These are phyloP conservation scores for Sebastes iracundus DNA, from an alignment of 2,797 vertebrate genomes.

Conservation along the genomic window DNA sequence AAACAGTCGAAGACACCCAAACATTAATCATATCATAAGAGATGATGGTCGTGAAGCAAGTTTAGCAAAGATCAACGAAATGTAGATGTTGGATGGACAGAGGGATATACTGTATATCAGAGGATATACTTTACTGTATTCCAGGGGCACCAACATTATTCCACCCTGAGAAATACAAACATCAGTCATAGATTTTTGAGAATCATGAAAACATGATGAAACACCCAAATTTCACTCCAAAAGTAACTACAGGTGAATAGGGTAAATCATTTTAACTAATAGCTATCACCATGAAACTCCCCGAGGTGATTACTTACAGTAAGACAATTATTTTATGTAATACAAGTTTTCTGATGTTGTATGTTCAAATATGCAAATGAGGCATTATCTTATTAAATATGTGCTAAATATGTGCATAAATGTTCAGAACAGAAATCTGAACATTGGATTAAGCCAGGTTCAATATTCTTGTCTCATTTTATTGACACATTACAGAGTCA, in stretches of 20 bases:
- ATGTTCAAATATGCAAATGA: not conserved
- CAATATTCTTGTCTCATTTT: too few species aligned
- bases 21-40: not conserved
- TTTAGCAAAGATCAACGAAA: not conserved
- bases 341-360: not conserved
- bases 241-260: not conserved
- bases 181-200: not conserved
- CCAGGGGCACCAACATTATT: not conserved
- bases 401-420: not conserved
- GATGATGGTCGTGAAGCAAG: not conserved
- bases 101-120: not conserved
- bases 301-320: too few species aligned
- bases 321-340: too few species aligned
- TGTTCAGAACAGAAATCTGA: not conserved
- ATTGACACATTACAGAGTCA: too few species aligned
- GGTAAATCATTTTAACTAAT: not conserved
- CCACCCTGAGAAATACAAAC: not conserved
- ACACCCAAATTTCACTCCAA: not conserved
- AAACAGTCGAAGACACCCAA: not conserved
- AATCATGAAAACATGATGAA: not conserved
- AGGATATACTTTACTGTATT: too few species aligned
- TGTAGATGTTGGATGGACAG: not conserved
- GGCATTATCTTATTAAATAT: not conserved
- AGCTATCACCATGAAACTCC: too few species aligned
- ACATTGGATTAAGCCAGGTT: not conserved